Conservation (phyloP, 2,797 vertebrate genomes). For the Linurgus olivaceus region DNA sequence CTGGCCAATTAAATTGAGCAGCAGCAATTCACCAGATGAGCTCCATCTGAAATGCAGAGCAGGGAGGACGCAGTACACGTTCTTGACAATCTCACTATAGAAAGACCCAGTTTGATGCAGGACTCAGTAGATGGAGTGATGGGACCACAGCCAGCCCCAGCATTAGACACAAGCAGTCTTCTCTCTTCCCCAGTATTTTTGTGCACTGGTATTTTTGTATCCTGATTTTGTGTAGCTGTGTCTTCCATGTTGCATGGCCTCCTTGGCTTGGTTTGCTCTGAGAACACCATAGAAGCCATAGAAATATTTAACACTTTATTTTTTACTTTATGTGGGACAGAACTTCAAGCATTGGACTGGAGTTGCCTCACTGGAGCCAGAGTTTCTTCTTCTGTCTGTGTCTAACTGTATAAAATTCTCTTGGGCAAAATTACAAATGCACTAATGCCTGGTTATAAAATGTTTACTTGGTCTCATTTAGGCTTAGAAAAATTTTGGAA, state of each 20-base stretch:
- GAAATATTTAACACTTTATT: no score
- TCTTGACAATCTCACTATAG: neutral
- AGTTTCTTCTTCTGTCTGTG: neutral
- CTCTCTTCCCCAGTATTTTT: neutral
- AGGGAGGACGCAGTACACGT: neutral
- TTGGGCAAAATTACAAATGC: neutral
- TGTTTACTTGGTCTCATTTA: neutral
- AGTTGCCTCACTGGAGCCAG: neutral
- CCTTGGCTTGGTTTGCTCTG: neutral
- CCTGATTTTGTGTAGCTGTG: neutral
- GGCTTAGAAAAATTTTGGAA: neutral
- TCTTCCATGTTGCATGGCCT: neutral
- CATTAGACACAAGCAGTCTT: neutral
- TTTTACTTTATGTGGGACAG: neutral
- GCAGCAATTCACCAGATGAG: neutral
- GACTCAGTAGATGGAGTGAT: neutral
- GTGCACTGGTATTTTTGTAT: neutral
- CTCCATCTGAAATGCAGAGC: neutral
- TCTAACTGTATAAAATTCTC: neutral
- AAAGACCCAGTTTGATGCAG: neutral
- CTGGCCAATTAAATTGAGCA: neutral
- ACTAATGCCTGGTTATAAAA: neutral
- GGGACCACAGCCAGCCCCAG: neutral
- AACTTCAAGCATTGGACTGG: neutral
- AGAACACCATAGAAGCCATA: neutral